Evolutionary conservation across 2,113 vertebrate genomes (phyloP).

Genomic region (Balaeniceps rex): DNA sequence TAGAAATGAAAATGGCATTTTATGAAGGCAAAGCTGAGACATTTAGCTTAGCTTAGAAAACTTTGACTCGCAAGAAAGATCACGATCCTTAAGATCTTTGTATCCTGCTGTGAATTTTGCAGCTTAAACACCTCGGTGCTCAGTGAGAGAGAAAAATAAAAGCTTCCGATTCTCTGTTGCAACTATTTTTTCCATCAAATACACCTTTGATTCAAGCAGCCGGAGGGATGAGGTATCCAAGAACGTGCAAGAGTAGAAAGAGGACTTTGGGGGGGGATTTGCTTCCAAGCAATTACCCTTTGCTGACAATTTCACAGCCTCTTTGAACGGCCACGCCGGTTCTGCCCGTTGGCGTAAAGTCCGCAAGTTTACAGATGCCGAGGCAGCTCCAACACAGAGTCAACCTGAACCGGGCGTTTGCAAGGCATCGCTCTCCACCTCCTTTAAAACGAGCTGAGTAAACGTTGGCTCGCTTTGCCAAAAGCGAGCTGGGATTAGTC

Average conservation of each 20-base stretch:
- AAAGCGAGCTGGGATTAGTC: background rate
- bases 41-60: background rate
- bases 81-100: background rate
- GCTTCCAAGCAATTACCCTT: background rate
- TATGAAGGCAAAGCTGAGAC: background rate
- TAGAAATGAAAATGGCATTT: background rate
- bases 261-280: background rate
- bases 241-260: background rate
- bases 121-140: background rate
- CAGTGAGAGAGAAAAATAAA: background rate
- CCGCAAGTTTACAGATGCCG: background rate
- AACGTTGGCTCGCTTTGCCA: background rate
- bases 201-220: background rate
- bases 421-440: background rate
- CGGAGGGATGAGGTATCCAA: background rate
- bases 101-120: background rate
- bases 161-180: background rate
- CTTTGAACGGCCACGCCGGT: rapidly evolving
- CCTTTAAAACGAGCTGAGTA: background rate
- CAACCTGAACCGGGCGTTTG: background rate
- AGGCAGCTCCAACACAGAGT: background rate
- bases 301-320: background rate
- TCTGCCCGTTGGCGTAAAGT: background rate
- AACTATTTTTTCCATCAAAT: background rate
- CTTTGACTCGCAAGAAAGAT: background rate